These are phyloP conservation scores for Anastrepha ludens DNA, from an alignment of 1,140 invertebrate species.

Conservation along the genomic window DNA sequence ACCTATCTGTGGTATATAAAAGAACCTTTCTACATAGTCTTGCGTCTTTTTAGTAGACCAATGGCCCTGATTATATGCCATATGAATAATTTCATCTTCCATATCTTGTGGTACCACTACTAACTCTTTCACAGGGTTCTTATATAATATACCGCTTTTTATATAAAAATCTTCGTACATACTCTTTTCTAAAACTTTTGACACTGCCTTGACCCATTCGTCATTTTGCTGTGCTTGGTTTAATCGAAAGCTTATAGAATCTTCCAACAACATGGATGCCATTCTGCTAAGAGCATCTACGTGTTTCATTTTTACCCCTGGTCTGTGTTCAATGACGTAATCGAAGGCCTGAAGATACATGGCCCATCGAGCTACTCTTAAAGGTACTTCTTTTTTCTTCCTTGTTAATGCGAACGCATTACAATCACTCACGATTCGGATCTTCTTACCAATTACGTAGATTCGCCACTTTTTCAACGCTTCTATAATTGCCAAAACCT, in stretches of 20 bases:
- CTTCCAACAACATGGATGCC: constrained; percentile 61
- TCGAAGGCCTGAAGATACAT: no score
- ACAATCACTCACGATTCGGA: constrained; percentile 59
- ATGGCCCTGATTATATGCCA: constrained; percentile 58
- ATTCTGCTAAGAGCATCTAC: constrained; percentile 41
- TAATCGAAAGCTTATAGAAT: constrained; percentile 7
- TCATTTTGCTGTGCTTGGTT: neutral
- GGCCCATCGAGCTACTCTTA: neutral
- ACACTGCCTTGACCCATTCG: constrained; percentile 2
- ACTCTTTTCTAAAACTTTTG: neutral
- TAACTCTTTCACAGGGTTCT: no score
- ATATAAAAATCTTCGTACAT: neutral
- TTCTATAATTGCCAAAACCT: neutral
- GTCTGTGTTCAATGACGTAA: neutral
- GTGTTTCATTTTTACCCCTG: constrained; percentile 7
- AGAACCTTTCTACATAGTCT: constrained; percentile 68
- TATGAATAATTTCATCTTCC: constrained; percentile 58
- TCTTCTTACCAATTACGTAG: constrained; percentile 42
- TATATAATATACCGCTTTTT: neutral
- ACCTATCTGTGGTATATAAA: constrained; percentile 68
- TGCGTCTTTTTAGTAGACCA: constrained; percentile 59
- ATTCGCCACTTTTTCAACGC: constrained; percentile 31
- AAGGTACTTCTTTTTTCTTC: constrained; percentile 46
- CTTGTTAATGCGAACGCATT: constrained; percentile 58
- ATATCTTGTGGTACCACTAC: no score